Percentiles rank a stretch among this genome's conserved stretches.
phyloP scores from a whole-genome alignment of 1,140 invertebrate species.

The Mycetomoellerius zeteki region DNA sequence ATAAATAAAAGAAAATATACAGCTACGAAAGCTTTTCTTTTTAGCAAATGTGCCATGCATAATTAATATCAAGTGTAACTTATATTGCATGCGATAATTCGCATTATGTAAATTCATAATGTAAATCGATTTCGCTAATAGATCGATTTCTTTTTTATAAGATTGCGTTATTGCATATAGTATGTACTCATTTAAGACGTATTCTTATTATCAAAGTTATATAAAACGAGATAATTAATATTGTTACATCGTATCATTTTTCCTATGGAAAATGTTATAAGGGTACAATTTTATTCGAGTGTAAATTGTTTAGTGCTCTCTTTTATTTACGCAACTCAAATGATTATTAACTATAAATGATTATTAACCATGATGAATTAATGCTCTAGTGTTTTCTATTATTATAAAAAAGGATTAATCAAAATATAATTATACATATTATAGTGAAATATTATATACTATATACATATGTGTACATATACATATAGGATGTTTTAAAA shows the following conservation, averaged over 20 bases:
- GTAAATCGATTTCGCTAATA: constrained; percentile 10
- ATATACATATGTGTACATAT: no score
- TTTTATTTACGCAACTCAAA: constrained; percentile 61
- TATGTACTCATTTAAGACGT: constrained; percentile 42
- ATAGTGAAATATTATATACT: no score
- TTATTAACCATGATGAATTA: constrained; percentile 40
- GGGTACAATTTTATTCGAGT: constrained; percentile 63
- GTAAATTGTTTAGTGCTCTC: constrained; percentile 58
- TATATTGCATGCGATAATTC: constrained; percentile 46
- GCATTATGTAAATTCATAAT: not conserved
- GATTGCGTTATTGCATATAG: constrained; percentile 37
- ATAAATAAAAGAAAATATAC: constrained; percentile 67
- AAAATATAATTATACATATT: no score
- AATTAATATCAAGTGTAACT: constrained; percentile 72
- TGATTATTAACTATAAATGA: constrained; percentile 45
- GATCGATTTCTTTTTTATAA: constrained; percentile 33
- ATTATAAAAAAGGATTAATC: no score
- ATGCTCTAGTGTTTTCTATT: no score
- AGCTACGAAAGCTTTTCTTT: constrained; percentile 66
- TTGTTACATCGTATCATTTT: constrained; percentile 63
- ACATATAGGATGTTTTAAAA: no score
- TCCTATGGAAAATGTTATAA: constrained; percentile 19
- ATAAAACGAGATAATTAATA: constrained; percentile 66
- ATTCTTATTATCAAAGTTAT: constrained; percentile 60
- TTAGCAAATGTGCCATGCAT: constrained; percentile 78